Base-by-base conservation (phyloP, 2,797 vertebrate species). In the Scyliorhinus canicula region DNA sequence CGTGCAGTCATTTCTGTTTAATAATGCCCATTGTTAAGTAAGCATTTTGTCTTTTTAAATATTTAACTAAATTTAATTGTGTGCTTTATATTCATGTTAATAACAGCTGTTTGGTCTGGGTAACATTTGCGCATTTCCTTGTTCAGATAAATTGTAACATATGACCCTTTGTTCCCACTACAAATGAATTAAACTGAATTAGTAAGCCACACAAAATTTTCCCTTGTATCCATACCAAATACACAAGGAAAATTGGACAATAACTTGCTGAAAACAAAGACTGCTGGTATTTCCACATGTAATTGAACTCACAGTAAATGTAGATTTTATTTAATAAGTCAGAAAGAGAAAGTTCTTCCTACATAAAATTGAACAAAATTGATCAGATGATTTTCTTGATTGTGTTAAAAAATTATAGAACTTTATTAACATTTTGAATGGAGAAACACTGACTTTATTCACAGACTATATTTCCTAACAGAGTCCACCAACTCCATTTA, bases 351-450 rank as follows among this genome's bases (percentile, higher is more conserved):
- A 16, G 2, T 91, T 24, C 57, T 19, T 91, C 5, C 57, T 40
- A 91, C 55, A 67, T 93, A 93, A 67, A 93, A 47, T 65, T 91
- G 28, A 90, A 35, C 57, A 26, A 60, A 60, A 90, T 69, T 93
- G 26, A 69, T 44, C 44, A 50, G 63, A 69, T 69, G 40, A 31
- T 65, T 93, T 50, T 69, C 91, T 19, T 71, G 65, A 71, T 52
- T 28, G 44, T 47, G 19, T 71, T 71, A 7, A 50, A n/a, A 44
- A 71, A 12, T 47, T 28, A 93, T 71, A 71, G 65, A 31, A 71
- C 28, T 93, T 31, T 7, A 93, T 67, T 50, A 44, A 69, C 63
- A 47, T 93, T 93, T 93, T 93, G 40, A 93, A 82, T 47, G 79
- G 44, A 82, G 44, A 47, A 24, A 67, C 60, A 65, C 1, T 0